Percentiles rank a stretch among this genome's conserved stretches.
These are phyloP conservation scores for Seison nebaliae DNA, from an alignment of 1,140 invertebrate species.

Conservation along the genomic window DNA sequence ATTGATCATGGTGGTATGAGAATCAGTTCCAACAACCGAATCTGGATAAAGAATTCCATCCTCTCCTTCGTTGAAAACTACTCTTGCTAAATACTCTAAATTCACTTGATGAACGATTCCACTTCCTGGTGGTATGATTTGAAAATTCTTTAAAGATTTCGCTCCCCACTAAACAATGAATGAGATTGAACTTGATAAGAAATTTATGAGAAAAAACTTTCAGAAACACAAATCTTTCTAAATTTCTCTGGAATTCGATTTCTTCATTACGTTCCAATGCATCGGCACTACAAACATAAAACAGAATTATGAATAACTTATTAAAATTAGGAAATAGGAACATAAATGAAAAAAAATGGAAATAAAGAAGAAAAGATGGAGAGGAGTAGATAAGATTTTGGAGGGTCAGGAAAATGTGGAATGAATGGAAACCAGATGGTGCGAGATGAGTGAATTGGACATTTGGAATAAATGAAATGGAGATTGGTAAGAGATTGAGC, in stretches of 20 bases:
- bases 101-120: slow-evolving; percentile 97
- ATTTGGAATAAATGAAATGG: not conserved
- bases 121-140: slow-evolving; percentile 83
- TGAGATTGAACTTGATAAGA: not conserved
- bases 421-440: no score
- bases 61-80: slow-evolving; percentile 51
- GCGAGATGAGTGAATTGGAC: no score
- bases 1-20: slow-evolving; percentile 96
- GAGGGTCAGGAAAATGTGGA: no score
- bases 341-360: slow-evolving; percentile 9
- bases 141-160: slow-evolving; percentile 72
- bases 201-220: slow-evolving; percentile 37
- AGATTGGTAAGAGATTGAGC: no score
- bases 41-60: slow-evolving; percentile 52
- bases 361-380: slow-evolving; percentile 11
- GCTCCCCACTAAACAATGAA: slow-evolving; percentile 53
- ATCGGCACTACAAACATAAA: slow-evolving; percentile 39
- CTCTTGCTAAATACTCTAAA: slow-evolving; percentile 68
- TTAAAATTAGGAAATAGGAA: slow-evolving; percentile 1
- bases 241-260: slow-evolving; percentile 78
- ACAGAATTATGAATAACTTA: slow-evolving; percentile 11
- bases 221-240: slow-evolving; percentile 72
- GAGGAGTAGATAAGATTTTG: slow-evolving; percentile 7
- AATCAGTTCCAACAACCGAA: slow-evolving; percentile 88
- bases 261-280: slow-evolving; percentile 73